Conservation (phyloP, 2,888 invertebrate genomes). For the Dermolepida albohirtum region DNA sequence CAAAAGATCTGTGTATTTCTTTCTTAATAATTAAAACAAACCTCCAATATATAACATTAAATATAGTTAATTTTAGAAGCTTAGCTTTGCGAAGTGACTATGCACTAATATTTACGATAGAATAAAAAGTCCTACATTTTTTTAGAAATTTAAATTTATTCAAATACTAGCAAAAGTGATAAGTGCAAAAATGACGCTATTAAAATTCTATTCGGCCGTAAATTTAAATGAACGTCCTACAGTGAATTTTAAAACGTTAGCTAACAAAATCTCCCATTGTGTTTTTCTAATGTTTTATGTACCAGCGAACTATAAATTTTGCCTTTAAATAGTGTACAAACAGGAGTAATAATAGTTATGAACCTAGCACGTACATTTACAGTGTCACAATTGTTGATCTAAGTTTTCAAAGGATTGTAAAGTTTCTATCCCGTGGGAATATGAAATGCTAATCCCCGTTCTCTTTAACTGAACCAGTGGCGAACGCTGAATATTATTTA, state of each 20-base stretch:
- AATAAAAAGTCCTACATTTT: too few relatives aligned
- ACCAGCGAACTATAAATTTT: slow-evolving; percentile 48
- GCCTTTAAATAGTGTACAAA: slow-evolving; percentile 46
- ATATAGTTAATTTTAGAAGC: too few relatives aligned
- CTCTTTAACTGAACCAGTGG: slow-evolving; percentile 15
- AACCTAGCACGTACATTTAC: slow-evolving; percentile 21
- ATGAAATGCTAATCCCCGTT: slow-evolving; percentile 1
- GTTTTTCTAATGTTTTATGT: slow-evolving; percentile 54
- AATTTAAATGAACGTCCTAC: slow-evolving; percentile 47
- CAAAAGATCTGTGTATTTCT: too few relatives aligned
- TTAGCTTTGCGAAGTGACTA: too few relatives aligned
- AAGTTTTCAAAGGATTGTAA: slow-evolving; percentile 44
- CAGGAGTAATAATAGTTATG: slow-evolving; percentile 40
- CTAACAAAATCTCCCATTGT: slow-evolving; percentile 51
- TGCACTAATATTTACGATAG: too few relatives aligned
- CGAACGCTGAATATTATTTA: slow-evolving; percentile 31
- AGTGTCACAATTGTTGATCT: slow-evolving; percentile 40
- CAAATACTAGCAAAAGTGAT: slow-evolving; percentile 2
- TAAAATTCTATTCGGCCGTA: slow-evolving; percentile 47
- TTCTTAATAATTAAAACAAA: too few relatives aligned
- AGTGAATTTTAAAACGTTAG: slow-evolving; percentile 54
- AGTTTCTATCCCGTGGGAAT: slow-evolving; percentile 28
- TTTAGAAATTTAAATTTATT: too few relatives aligned
- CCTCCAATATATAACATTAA: too few relatives aligned
- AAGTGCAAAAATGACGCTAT: slow-evolving; percentile 43